These are phyloP conservation scores for Ormia ochracea DNA, from an alignment of 2,888 invertebrate species.

Conservation along the genomic window DNA sequence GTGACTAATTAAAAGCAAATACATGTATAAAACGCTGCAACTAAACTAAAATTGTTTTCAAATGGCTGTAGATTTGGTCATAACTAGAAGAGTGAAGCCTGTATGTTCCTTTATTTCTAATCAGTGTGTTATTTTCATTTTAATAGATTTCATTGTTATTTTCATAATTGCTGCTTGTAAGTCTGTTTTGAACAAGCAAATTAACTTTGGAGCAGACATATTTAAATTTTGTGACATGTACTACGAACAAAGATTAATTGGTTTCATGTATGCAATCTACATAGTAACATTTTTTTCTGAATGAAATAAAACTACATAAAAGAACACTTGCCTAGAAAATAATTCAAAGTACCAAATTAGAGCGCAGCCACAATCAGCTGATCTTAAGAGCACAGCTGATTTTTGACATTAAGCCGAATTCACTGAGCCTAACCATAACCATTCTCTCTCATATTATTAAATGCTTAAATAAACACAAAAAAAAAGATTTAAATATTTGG, in stretches of 20 bases:
- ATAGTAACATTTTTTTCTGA: neutral
- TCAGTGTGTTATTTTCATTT: conserved; percentile 16
- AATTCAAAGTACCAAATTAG: no score
- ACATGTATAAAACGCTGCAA: neutral
- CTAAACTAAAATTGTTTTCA: conserved; percentile 4
- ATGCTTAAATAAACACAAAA: no score
- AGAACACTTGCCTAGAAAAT: no score
- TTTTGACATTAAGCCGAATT: no score
- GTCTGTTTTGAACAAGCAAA: neutral
- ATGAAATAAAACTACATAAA: no score
- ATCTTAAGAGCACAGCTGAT: no score
- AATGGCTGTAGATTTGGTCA: neutral
- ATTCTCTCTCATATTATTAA: no score
- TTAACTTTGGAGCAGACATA: neutral
- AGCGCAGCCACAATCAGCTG: no score
- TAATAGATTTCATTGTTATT: conserved; percentile 7
- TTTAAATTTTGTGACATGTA: neutral
- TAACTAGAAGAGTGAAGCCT: conserved; percentile 44
- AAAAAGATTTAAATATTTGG: no score
- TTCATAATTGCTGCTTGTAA: conserved; percentile 21
- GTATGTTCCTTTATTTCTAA: conserved; percentile 37
- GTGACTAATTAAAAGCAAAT: conserved; percentile 58
- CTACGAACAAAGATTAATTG: neutral
- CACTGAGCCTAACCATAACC: no score
- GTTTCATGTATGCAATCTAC: neutral